phyloP scores from a whole-genome alignment of 2,888 invertebrate species.

The Trissolcus brochymenae region DNA sequence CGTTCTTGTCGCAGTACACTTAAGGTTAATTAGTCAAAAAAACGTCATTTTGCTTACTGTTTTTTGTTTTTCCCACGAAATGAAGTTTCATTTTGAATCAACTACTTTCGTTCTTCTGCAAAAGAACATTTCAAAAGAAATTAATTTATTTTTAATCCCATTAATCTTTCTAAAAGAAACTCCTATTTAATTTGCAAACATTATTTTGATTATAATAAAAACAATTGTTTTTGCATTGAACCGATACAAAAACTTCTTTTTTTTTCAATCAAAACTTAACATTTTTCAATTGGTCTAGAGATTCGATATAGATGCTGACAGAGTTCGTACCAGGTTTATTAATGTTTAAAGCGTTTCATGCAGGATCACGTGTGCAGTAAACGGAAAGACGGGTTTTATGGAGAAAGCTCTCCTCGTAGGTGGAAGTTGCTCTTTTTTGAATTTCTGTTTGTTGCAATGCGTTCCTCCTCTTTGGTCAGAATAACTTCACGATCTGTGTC shows the following conservation, averaged over 20 bases:
- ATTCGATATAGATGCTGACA: no score
- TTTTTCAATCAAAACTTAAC: no score
- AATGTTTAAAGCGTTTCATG: conserved; percentile 21
- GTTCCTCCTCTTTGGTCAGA: conserved; percentile 41
- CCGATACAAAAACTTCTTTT: no score
- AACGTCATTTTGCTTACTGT: neutral
- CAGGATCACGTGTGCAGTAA: conserved; percentile 44
- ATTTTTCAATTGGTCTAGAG: no score
- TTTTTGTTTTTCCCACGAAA: neutral
- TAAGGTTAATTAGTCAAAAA: conserved; percentile 27
- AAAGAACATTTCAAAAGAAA: no score
- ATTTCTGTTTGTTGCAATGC: conserved; percentile 19
- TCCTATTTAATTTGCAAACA: no score
- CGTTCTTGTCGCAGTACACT: conserved; percentile 13
- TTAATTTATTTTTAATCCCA: no score
- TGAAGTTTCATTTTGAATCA: neutral
- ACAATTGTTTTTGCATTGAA: no score
- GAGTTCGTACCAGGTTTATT: no score
- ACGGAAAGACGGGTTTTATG: conserved; percentile 46
- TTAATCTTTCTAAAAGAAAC: no score
- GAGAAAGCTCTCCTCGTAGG: conserved; percentile 54
- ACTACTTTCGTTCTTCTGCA: neutral
- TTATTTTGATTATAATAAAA: no score
- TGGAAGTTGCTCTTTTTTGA: conserved; percentile 48
- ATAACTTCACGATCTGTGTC: conserved; percentile 44